Base-by-base conservation (phyloP, 2,113 vertebrate species). In the Gymnorhina tibicen region DNA sequence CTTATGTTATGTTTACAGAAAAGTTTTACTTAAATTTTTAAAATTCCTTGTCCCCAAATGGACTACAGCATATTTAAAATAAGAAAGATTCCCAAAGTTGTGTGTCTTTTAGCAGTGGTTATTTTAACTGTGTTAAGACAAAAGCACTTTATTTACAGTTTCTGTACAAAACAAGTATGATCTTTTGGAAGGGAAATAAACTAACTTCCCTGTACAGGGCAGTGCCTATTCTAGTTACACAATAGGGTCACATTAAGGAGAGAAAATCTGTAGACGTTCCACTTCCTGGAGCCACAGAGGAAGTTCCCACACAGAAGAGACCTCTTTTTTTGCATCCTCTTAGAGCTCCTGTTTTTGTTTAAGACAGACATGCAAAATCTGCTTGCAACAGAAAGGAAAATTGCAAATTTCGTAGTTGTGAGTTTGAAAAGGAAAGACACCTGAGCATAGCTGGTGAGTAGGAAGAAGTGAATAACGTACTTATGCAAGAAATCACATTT, bases 141-240 rank as follows among this genome's bases (percentile, higher is more conserved):
- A 15, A 93, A 53, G 55, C 64, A 20, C 49, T 63, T 84, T 89
- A 58, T 55, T 56, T 94, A 24, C 27, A 39, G 56, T 62, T 75
- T 80, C 50, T 74, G 11, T 62, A 80, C 28, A 50, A 55, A 92
- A 15, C 49, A 73, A 52, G 59, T 39, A 59, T 7, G 0, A 3
- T 73, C 83, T 86, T 84, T 81, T 89, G 52, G 94, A 92, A 93
- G 66, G 88, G 92, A 96, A 96, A 90, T 64, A 60, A 94, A 49
- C 55, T 42, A 67, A 28, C 62, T 93, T 97, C 93, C 88, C 79
- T 85, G 78, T 62, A 8, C 53, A 53, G 59, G 85, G 90, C 60
- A 80, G 86, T 67, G 88, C 83, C 22, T 18, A 19, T 46, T 86
- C 22, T 70, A 7, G 11, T 96, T 94, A 79, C 76, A 94, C 93